Percentiles rank a stretch among this genome's conserved stretches.
These are phyloP conservation scores for Helleia helle DNA, from an alignment of 2,888 invertebrate genomes.

Conservation along the genomic window DNA sequence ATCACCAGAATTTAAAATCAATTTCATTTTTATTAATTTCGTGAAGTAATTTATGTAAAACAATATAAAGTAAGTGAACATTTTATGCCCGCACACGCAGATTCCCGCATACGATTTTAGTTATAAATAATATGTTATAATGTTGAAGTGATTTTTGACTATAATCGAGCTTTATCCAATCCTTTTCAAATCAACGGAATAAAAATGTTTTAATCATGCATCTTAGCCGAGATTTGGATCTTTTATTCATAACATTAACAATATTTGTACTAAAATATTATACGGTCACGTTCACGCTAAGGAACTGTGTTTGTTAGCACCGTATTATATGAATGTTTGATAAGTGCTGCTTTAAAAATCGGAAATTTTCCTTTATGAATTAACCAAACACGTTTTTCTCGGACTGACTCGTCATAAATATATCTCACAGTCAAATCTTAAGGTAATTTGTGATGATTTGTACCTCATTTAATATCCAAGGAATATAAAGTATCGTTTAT, in stretches of 20 bases:
- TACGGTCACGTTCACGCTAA: not conserved
- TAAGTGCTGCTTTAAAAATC: constrained; percentile 16
- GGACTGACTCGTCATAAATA: constrained; percentile 49
- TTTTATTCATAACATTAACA: not conserved
- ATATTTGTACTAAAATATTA: too few relatives aligned
- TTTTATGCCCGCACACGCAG: too few relatives aligned
- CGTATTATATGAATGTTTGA: constrained; percentile 11
- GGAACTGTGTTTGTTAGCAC: not conserved
- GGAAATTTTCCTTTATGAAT: constrained; percentile 50
- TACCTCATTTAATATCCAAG: constrained; percentile 69
- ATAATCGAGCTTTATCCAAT: too few relatives aligned
- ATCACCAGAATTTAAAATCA: too few relatives aligned
- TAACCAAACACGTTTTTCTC: constrained; percentile 33
- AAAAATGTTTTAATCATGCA: constrained; percentile 3
- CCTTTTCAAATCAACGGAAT: not conserved
- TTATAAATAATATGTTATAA: too few relatives aligned
- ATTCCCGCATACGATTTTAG: too few relatives aligned
- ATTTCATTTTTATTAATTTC: too few relatives aligned
- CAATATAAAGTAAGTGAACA: too few relatives aligned
- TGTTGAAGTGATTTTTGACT: too few relatives aligned
- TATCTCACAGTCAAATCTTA: constrained; percentile 69
- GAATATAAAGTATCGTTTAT: constrained; percentile 63
- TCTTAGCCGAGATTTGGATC: not conserved
- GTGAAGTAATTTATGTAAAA: too few relatives aligned
- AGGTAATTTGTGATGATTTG: constrained; percentile 71